Evolutionary conservation across 2,113 vertebrate genomes (phyloP).

Genomic region (Xenopus tropicalis): DNA sequence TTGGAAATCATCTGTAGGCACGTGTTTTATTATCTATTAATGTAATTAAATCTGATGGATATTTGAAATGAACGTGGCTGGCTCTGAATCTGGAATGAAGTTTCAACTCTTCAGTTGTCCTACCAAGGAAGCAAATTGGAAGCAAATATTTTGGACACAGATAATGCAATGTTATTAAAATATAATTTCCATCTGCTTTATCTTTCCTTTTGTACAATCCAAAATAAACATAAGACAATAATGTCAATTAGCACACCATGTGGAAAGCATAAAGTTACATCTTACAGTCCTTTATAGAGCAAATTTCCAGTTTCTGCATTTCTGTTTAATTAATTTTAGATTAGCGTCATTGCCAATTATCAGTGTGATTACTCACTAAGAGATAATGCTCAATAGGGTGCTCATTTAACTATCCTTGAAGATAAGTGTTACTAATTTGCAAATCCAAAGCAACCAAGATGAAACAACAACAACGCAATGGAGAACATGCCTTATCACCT

Average conservation of each 20-base stretch:
- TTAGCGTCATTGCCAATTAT: slow-evolving; percentile 62
- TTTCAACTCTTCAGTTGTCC: slow-evolving; percentile 36
- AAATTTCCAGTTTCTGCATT: slow-evolving; percentile 48
- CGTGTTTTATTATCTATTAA: slow-evolving; percentile 42
- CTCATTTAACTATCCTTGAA: slow-evolving; percentile 57
- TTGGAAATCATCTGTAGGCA: slow-evolving; percentile 36
- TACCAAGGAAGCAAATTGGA: slow-evolving; percentile 40
- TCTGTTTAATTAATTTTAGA: slow-evolving; percentile 64
- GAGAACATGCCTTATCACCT: slow-evolving; percentile 51
- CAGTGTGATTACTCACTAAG: slow-evolving; percentile 53
- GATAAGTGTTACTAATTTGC: slow-evolving; percentile 63
- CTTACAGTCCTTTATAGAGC: slow-evolving; percentile 34
- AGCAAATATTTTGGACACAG: slow-evolving; percentile 41
- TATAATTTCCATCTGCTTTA: slow-evolving; percentile 45
- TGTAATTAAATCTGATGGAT: slow-evolving; percentile 45
- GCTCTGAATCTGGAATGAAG: slow-evolving; percentile 36
- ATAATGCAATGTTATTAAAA: slow-evolving; percentile 47
- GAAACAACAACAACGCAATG: slow-evolving; percentile 48
- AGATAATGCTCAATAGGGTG: slow-evolving; percentile 62
- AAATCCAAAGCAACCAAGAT: slow-evolving; percentile 50
- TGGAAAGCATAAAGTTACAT: slow-evolving; percentile 48
- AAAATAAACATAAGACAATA: slow-evolving; percentile 38
- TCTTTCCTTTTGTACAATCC: slow-evolving; percentile 44
- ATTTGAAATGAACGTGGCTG: slow-evolving; percentile 37
- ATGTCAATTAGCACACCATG: slow-evolving; percentile 35